Percentiles rank a stretch among this genome's conserved stretches.
Evolutionary conservation across 2,888 invertebrate genomes (phyloP).

Genomic region (Caenorhabditis doughertyi): DNA sequence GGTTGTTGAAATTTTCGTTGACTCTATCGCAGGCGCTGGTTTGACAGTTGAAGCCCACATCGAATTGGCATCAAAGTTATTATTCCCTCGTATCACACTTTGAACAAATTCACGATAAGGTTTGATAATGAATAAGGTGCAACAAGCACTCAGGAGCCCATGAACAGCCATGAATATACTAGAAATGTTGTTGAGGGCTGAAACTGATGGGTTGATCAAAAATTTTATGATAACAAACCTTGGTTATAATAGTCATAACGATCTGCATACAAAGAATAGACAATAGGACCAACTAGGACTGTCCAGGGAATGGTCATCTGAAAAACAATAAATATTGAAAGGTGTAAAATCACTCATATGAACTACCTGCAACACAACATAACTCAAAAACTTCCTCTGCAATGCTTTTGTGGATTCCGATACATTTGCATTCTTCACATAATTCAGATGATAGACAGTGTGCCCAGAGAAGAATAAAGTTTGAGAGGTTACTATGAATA

Average conservation of each 20-base stretch:
- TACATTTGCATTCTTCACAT: background rate
- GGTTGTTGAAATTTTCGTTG: too few species aligned
- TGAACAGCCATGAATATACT: conserved; percentile 44
- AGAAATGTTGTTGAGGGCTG: conserved; percentile 8
- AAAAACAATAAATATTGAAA: background rate
- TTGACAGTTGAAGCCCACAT: too few species aligned
- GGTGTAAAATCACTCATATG: too few species aligned
- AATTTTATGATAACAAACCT: too few species aligned
- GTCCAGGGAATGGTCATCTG: conserved; percentile 21
- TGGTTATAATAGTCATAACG: conserved; percentile 29
- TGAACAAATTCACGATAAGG: conserved; percentile 38
- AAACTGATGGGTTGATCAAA: too few species aligned
- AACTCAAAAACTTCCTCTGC: conserved; percentile 36
- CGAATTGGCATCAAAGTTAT: background rate
- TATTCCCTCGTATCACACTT: background rate
- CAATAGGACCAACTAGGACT: background rate
- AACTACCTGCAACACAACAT: conserved; percentile 31
- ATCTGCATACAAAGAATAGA: conserved; percentile 31
- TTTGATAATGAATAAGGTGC: conserved; percentile 28
- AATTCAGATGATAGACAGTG: conserved; percentile 14
- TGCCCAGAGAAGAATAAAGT: conserved; percentile 23
- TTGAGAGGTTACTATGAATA: background rate
- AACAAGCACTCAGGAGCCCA: conserved; percentile 4
- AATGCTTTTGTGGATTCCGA: conserved; percentile 10
- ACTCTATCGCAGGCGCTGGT: too few species aligned